phyloP scores from a whole-genome alignment of 2,888 invertebrate species.

The Imbricaverruca yamaguchii region DNA sequence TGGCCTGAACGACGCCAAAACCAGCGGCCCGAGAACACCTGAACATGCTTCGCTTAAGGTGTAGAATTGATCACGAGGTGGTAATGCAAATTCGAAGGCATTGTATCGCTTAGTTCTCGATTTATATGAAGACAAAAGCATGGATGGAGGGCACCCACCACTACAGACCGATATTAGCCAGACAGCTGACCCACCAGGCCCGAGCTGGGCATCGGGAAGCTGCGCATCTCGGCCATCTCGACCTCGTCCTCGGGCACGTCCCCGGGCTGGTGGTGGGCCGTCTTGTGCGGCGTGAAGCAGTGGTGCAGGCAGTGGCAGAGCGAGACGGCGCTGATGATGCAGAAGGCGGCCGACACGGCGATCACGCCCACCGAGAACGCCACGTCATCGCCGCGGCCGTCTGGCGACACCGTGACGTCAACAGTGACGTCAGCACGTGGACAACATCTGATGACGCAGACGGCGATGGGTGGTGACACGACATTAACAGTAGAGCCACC shows the following conservation, averaged over 20 bases:
- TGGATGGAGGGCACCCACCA: too few relatives aligned
- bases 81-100: too few relatives aligned
- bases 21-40: too few relatives aligned
- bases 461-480: too few relatives aligned
- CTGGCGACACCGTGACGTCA: background rate
- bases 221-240: background rate
- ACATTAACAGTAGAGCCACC: too few relatives aligned
- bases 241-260: background rate
- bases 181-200: background rate
- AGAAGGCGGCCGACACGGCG: slow-evolving; percentile 1
- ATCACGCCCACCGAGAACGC: background rate
- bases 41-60: too few relatives aligned
- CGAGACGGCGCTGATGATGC: background rate
- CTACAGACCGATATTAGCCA: too few relatives aligned
- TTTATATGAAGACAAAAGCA: too few relatives aligned
- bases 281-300: background rate
- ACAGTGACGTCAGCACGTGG: background rate
- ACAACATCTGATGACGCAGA: too few relatives aligned
- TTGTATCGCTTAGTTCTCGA: too few relatives aligned
- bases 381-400: background rate
- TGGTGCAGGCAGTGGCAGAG: slow-evolving; percentile 1
- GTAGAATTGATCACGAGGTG: too few relatives aligned
- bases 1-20: too few relatives aligned
- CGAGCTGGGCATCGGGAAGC: background rate
- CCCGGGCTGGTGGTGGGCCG: background rate